phyloP scores from a whole-genome alignment of 2,888 invertebrate species.

The Epistrophe eligans region DNA sequence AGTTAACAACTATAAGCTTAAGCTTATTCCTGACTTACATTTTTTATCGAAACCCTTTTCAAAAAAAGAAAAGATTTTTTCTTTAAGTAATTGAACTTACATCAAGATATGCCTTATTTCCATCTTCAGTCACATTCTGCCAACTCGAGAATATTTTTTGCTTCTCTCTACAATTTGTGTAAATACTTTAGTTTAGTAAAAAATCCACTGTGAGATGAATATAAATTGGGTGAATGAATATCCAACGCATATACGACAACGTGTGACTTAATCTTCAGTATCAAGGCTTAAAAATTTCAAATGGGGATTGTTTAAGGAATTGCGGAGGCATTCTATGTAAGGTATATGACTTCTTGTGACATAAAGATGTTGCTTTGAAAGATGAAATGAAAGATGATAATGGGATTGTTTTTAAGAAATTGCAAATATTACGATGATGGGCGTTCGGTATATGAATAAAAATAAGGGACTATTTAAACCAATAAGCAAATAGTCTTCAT shows the following conservation, averaged over 20 bases:
- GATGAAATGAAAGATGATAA: background rate
- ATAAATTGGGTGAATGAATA: slow-evolving; percentile 55
- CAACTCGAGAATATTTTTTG: slow-evolving; percentile 41
- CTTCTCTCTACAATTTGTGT: slow-evolving; percentile 65
- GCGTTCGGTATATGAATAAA: background rate
- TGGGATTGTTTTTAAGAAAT: slow-evolving; percentile 24
- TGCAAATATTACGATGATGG: background rate
- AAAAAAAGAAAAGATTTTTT: slow-evolving; percentile 6
- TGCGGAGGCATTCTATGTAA: slow-evolving; percentile 20
- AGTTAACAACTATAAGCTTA: background rate
- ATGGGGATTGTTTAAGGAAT: slow-evolving; percentile 35
- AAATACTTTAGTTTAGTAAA: slow-evolving; percentile 65
- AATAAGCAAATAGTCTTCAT: background rate
- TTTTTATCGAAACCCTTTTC: slow-evolving; percentile 16
- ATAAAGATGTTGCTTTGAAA: slow-evolving; percentile 15
- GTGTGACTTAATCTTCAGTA: slow-evolving; percentile 69
- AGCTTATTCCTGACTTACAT: slow-evolving; percentile 31
- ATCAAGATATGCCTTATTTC: slow-evolving; percentile 53
- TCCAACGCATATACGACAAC: slow-evolving; percentile 55
- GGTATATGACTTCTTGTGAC: slow-evolving; percentile 46
- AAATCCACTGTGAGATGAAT: slow-evolving; percentile 68
- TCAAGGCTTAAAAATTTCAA: slow-evolving; percentile 60
- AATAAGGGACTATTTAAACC: background rate
- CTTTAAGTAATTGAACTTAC: slow-evolving; percentile 68
- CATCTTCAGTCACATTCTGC: slow-evolving; percentile 12